These are phyloP conservation scores for Thaumetopoea pityocampa DNA, from an alignment of 1,140 invertebrate species.

Conservation along the genomic window DNA sequence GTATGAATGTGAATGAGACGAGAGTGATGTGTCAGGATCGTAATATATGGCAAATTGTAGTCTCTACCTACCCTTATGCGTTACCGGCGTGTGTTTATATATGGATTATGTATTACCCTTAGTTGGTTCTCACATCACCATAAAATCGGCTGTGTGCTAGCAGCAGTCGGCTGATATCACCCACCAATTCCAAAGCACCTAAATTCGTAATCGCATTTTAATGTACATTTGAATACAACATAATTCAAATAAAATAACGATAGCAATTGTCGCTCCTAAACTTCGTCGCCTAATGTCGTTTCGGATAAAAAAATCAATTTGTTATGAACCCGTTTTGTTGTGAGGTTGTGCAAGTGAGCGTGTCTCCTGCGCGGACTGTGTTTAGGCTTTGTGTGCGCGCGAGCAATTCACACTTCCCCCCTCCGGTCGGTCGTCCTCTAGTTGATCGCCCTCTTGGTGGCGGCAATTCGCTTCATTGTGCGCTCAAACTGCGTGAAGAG, in stretches of 20 bases:
- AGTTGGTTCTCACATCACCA: background rate
- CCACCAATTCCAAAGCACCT: constrained; percentile 1
- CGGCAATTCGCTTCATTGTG: constrained; percentile 31
- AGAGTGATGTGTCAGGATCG: no score
- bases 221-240: constrained; percentile 15
- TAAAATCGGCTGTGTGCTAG: constrained; percentile 8
- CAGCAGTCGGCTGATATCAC: constrained; percentile 7
- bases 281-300: constrained; percentile 23
- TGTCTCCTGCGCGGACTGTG: constrained; percentile 40
- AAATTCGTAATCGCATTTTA: constrained; percentile 20
- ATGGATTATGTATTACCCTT: background rate
- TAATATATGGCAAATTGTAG: no score
- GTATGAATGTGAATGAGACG: no score
- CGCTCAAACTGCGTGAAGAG: constrained; percentile 23
- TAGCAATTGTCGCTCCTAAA: constrained; percentile 11
- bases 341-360: constrained; percentile 41
- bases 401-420: constrained; percentile 42
- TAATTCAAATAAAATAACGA: constrained; percentile 19
- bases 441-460: constrained; percentile 6
- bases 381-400: constrained; percentile 27
- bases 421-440: no score
- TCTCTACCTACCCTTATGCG: no score
- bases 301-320: constrained; percentile 52
- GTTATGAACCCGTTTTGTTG: constrained; percentile 36
- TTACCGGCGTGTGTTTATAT: no score